These are phyloP conservation scores for Gavia stellata DNA, from an alignment of 2,113 vertebrate genomes.

Conservation along the genomic window DNA sequence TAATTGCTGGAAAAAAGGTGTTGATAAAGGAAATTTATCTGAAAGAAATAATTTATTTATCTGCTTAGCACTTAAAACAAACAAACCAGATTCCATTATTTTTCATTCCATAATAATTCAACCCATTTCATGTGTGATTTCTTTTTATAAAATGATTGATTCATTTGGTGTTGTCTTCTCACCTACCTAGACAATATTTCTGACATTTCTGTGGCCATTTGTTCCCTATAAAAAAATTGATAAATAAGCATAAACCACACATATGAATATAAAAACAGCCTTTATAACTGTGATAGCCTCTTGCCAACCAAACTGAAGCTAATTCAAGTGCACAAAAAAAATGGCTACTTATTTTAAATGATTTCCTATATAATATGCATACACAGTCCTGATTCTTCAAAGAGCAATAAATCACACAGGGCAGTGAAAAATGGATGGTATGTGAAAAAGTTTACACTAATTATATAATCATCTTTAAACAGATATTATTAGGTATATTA, in stretches of 20 bases:
- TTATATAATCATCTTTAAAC: neutral
- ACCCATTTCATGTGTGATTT: conserved; percentile 25
- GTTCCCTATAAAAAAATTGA: conserved; percentile 86
- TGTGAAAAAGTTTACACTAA: neutral
- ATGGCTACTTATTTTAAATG: neutral
- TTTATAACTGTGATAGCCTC: neutral
- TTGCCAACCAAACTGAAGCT: neutral
- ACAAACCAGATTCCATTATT: neutral
- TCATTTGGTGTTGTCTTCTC: conserved; percentile 3
- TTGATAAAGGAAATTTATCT: neutral
- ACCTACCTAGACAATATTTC: conserved; percentile 93
- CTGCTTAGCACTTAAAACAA: neutral
- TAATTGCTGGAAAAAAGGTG: neutral
- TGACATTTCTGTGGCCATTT: conserved; percentile 96
- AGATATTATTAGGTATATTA: neutral
- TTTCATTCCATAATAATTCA: neutral
- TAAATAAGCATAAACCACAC: conserved; percentile 6
- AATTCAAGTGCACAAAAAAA: neutral
- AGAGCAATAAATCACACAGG: neutral
- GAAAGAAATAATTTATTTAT: neutral
- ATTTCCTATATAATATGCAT: neutral
- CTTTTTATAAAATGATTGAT: neutral
- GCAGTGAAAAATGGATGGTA: neutral
- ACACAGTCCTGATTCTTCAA: neutral
- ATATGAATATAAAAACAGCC: neutral